Conservation (phyloP, 2,888 invertebrate genomes). For the Hololepta plana region DNA sequence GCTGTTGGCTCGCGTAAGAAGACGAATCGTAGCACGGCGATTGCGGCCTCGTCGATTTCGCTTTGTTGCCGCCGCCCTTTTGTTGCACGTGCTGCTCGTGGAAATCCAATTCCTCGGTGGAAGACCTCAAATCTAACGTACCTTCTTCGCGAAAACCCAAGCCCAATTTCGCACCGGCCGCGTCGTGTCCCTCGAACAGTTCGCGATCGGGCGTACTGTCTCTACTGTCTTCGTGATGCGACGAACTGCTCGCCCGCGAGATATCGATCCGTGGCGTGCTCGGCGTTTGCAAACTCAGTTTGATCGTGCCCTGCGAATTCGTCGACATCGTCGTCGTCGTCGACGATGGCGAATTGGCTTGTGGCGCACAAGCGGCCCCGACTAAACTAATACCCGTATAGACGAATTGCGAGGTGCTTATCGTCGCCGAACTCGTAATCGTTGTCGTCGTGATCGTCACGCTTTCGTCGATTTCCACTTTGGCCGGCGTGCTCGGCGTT, state of each 20-base stretch:
- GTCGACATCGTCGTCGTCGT: conserved; percentile 14
- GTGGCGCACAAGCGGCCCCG: conserved; percentile 13
- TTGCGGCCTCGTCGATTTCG: conserved; percentile 22
- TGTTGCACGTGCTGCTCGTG: conserved; percentile 37
- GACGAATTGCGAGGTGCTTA: conserved; percentile 11
- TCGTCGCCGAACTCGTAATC: background rate
- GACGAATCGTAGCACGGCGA: conserved; percentile 17
- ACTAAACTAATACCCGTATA: conserved; percentile 23
- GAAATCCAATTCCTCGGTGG: conserved; percentile 75
- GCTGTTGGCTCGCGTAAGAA: conserved; percentile 6
- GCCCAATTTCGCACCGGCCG: conserved; percentile 22
- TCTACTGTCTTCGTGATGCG: conserved; percentile 65
- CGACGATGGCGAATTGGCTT: conserved; percentile 14
- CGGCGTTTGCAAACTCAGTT: conserved; percentile 39
- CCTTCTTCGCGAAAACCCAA: conserved; percentile 54
- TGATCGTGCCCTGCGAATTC: too few species aligned
- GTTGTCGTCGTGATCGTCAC: too few species aligned
- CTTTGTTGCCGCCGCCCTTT: too few species aligned
- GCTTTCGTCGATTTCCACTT: too few species aligned
- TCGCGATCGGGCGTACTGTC: conserved; percentile 76
- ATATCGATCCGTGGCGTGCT: conserved; percentile 75
- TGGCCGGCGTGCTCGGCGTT: conserved; percentile 18
- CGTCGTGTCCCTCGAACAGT: conserved; percentile 29
- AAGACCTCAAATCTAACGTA: conserved; percentile 67
- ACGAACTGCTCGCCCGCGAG: conserved; percentile 74